Evolutionary conservation across 2,888 invertebrate genomes (phyloP), one percentile per base, ranked within the genome.

Genomic region (Epinotia ramella): DNA sequence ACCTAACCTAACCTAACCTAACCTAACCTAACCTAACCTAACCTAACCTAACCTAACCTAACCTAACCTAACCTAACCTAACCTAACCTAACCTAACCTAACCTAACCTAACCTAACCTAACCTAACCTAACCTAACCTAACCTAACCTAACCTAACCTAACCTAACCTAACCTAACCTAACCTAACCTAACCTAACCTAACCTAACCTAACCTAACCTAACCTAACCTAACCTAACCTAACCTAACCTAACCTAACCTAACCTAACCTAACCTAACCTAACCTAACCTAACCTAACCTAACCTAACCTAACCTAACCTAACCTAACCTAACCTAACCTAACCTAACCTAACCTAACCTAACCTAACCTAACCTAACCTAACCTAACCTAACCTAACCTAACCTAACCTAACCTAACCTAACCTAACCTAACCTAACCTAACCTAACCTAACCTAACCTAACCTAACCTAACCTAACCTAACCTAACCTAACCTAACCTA

Each of bases 361-460:
- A 71, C 71, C 71, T 71, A 71, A 71, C 71, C 71, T 71, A 72
- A 72, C 71, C 71, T 72, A 72, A 72, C 71, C 71, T 72, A 72
- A 71, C 71, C 71, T 71, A 71, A 71, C 71, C 71, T 71, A 71
- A 71, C 71, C 71, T 71, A 71, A 71, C 71, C 71, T 71, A 71
- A 71, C 71, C 71, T 71, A 71, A 71, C 71, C 71, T 71, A 71
- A 71, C 71, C 71, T 71, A 71, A 71, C 71, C 71, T 71, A 71
- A 71, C 71, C 72, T 64, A 64, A 72, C 64, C 56, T 72, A 72
- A 72, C 72, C 72, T 72, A 72, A 72, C 72, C 73, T 73, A 73
- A 73, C 73, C 73, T 73, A 73, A 73, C 73, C 73, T 65, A 73
- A 73, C 73, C 73, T 65, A n/a, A n/a, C n/a, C n/a, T n/a, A n/a